phyloP scores from a whole-genome alignment of 2,113 vertebrate genomes.

The Pteropus alecto region DNA sequence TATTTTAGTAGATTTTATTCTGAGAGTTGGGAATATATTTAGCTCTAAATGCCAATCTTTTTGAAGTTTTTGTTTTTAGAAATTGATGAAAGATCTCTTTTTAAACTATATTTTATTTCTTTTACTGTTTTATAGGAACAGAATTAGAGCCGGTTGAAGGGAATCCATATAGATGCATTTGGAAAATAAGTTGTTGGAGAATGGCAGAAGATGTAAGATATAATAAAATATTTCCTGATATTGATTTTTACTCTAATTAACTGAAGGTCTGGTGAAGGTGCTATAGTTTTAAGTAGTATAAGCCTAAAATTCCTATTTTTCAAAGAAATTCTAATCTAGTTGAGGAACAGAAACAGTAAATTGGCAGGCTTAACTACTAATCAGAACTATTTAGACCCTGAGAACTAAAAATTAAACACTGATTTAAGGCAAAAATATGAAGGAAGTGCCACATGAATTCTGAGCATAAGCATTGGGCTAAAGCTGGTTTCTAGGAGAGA shows the following conservation, averaged over 20 bases:
- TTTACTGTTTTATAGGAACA: slow-evolving; percentile 77
- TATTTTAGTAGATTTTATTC: slow-evolving; percentile 66
- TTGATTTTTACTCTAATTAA: slow-evolving; percentile 17
- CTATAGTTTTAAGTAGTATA: background rate
- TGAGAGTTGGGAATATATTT: background rate
- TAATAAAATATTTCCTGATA: background rate
- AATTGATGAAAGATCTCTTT: background rate
- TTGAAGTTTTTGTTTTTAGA: slow-evolving; percentile 38
- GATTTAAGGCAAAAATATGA: background rate
- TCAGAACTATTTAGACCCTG: background rate
- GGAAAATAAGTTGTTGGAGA: slow-evolving; percentile 98
- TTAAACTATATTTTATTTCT: background rate
- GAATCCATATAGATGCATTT: slow-evolving; percentile 95
- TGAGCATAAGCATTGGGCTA: background rate
- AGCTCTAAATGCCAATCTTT: background rate
- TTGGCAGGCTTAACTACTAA: background rate
- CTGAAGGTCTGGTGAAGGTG: background rate
- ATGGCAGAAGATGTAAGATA: slow-evolving; percentile 95
- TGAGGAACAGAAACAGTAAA: background rate
- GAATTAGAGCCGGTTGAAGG: slow-evolving; percentile 93
- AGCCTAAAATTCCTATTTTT: background rate
- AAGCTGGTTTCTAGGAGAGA: background rate
- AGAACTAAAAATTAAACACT: background rate
- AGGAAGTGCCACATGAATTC: background rate
- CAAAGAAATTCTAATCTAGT: background rate